phyloP scores from a whole-genome alignment of 2,113 vertebrate species.

The Sula dactylatra region DNA sequence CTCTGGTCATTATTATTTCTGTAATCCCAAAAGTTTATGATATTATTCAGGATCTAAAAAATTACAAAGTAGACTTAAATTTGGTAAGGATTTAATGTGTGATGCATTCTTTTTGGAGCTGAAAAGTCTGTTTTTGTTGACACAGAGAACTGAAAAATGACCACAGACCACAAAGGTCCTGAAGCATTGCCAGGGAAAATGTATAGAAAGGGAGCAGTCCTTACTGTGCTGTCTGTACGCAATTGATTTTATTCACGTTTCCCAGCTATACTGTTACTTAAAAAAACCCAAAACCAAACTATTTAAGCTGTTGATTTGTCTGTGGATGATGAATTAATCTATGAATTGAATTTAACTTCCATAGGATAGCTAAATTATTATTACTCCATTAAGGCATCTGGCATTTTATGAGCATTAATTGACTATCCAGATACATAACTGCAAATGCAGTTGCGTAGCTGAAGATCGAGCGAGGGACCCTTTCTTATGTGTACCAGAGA shows the following conservation, averaged over 20 bases:
- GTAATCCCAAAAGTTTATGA: conserved; percentile 69
- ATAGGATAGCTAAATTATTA: neutral
- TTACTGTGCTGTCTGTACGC: conserved; percentile 42
- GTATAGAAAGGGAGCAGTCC: conserved; percentile 53
- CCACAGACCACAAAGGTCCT: conserved; percentile 52
- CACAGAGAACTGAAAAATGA: conserved; percentile 67
- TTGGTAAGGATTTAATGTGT: conserved; percentile 51
- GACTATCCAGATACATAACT: neutral
- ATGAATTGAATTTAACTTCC: neutral
- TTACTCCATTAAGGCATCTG: neutral
- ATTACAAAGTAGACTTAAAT: conserved; percentile 37
- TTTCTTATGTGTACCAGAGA: neutral
- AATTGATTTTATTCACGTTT: conserved; percentile 60
- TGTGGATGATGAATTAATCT: conserved; percentile 29
- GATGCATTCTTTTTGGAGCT: conserved; percentile 57
- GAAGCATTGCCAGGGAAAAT: conserved; percentile 48
- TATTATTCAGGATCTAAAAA: conserved; percentile 39
- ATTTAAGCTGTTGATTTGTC: conserved; percentile 34
- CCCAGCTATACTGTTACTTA: conserved; percentile 27
- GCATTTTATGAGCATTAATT: neutral
- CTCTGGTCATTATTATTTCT: conserved; percentile 72
- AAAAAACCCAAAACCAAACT: neutral
- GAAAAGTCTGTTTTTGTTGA: conserved; percentile 62
- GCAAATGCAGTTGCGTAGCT: neutral
- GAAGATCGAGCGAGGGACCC: neutral